Conservation (phyloP, 2,113 vertebrate genomes). For the Pelodiscus sinensis region DNA sequence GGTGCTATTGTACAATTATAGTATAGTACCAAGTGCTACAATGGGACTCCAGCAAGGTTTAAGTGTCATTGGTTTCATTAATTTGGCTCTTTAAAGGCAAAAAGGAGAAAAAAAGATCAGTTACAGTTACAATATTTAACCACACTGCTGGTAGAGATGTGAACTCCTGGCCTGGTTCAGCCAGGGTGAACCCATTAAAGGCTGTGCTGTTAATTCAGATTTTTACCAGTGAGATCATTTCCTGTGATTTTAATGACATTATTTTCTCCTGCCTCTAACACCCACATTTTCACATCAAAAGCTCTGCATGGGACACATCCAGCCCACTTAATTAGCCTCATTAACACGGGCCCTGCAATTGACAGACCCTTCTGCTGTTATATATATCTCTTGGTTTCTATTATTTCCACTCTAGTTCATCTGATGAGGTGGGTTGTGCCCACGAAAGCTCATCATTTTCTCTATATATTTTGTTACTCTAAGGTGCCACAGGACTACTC, state of each 20-base stretch:
- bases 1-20: not conserved
- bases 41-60: not conserved
- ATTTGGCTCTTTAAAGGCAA: not conserved
- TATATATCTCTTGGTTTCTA: no score
- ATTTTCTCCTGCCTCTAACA: no score
- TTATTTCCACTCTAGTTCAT: no score
- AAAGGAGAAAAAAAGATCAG: not conserved
- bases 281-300: no score
- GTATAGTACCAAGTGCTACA: not conserved
- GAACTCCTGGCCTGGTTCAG: not conserved
- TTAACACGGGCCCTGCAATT: no score
- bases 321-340: no score
- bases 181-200: not conserved
- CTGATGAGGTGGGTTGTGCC: no score
- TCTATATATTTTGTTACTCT: no score
- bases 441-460: no score
- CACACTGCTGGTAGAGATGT: not conserved
- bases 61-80: not conserved
- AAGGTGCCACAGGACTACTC: no score
- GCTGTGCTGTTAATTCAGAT: not conserved
- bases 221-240: not conserved
- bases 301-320: no score
- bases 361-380: no score
- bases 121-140: not conserved
- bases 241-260: not conserved